Conservation (phyloP, 2,113 vertebrate genomes). For the Plestiodon gilberti region DNA sequence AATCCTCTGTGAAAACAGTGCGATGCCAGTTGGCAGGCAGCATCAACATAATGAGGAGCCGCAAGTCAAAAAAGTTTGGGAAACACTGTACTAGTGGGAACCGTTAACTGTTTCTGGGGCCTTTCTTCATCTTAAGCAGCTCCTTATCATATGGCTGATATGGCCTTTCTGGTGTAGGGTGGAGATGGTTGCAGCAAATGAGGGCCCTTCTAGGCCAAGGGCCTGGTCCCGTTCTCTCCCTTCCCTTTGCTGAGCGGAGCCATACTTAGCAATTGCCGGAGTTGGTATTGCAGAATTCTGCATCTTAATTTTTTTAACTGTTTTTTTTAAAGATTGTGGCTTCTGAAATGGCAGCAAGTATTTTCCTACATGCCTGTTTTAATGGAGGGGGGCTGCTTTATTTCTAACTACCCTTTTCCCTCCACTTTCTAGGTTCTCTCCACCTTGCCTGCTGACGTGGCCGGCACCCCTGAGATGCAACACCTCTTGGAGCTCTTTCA, state of each 20-base stretch:
- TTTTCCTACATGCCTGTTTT: too few relatives aligned
- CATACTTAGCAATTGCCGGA: too few relatives aligned
- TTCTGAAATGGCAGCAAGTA: not conserved
- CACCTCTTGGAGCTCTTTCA: conserved; percentile 53
- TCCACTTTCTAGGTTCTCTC: conserved; percentile 27
- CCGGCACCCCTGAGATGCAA: conserved; percentile 57
- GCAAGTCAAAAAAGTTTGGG: too few relatives aligned
- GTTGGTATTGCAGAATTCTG: not conserved
- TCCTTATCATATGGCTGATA: not conserved
- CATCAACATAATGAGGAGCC: too few relatives aligned
- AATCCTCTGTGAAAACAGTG: too few relatives aligned
- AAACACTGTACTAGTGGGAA: too few relatives aligned
- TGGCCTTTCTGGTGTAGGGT: not conserved
- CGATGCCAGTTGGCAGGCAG: too few relatives aligned
- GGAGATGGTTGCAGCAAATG: not conserved
- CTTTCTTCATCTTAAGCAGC: too few relatives aligned
- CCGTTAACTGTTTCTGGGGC: too few relatives aligned
- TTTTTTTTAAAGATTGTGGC: too few relatives aligned
- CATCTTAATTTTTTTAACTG: not conserved
- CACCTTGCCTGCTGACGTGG: rapidly evolving
- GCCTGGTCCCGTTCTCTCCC: not conserved
- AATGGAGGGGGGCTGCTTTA: not conserved
- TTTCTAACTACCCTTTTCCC: too few relatives aligned
- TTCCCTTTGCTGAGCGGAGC: not conserved
- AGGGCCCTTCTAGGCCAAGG: not conserved